phyloP scores from a whole-genome alignment of 2,113 vertebrate species.

The Coregonus clupeaformis region DNA sequence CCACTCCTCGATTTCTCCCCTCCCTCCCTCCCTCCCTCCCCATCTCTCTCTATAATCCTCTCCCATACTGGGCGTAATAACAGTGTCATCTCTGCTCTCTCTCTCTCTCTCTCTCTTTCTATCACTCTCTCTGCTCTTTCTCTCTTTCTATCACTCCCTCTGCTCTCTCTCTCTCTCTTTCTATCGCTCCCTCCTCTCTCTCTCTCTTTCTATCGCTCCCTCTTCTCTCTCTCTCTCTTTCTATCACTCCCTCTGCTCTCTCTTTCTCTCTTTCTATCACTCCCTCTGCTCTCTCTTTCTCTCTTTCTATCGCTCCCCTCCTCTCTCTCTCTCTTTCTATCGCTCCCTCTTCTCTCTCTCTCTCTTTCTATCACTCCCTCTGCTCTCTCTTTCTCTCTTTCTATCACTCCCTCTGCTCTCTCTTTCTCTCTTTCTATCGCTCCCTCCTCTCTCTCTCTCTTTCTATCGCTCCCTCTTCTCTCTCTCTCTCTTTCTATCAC shows the following conservation, averaged over 20 bases:
- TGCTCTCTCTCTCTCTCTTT: neutral
- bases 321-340: neutral
- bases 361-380: neutral
- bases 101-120: neutral
- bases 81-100: slow-evolving; percentile 23
- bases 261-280: too few relatives aligned
- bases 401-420: neutral
- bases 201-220: neutral
- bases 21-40: neutral
- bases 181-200: too few relatives aligned
- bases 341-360: slow-evolving; percentile 3
- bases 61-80: slow-evolving; percentile 42
- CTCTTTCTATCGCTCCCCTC: slow-evolving; percentile 19
- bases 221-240: slow-evolving; percentile 4
- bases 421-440: too few relatives aligned
- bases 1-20: neutral
- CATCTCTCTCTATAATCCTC: slow-evolving; percentile 43
- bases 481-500: slow-evolving; percentile 7
- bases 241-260: neutral
- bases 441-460: neutral
- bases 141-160: neutral
- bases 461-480: too few relatives aligned
- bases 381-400: neutral
- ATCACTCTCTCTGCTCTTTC: too few relatives aligned
- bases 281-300: neutral